phyloP scores from a whole-genome alignment of 2,888 invertebrate species.

The Dolichomitus sp. region DNA sequence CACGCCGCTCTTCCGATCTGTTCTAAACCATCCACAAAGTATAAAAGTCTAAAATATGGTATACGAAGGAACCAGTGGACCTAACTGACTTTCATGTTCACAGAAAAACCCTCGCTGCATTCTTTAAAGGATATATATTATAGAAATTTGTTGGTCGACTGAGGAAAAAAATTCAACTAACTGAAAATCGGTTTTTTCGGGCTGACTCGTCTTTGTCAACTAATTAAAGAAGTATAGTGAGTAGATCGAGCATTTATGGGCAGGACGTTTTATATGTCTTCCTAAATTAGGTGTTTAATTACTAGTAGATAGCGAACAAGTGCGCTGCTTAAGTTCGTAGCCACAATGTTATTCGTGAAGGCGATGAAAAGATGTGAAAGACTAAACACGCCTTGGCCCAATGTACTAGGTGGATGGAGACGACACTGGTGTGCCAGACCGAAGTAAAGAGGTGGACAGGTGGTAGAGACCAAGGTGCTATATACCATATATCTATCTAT shows the following conservation, averaged over 20 bases:
- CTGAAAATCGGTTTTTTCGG: too few relatives aligned
- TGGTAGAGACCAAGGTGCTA: constrained; percentile 22
- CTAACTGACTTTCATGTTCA: too few relatives aligned
- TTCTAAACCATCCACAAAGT: too few relatives aligned
- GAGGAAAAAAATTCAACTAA: too few relatives aligned
- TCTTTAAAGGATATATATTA: too few relatives aligned
- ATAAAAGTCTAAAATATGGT: too few relatives aligned
- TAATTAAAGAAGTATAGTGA: not conserved
- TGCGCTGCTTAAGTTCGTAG: not conserved
- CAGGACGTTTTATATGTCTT: not conserved
- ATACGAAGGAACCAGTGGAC: too few relatives aligned
- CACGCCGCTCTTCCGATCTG: too few relatives aligned
- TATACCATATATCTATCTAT: constrained; percentile 3
- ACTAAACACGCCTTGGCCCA: not conserved
- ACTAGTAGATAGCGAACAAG: not conserved
- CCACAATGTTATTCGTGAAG: not conserved
- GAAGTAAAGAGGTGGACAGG: constrained; percentile 9
- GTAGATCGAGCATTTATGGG: not conserved
- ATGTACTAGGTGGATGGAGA: not conserved
- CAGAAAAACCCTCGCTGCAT: too few relatives aligned
- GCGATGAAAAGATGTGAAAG: not conserved
- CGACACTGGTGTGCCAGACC: not conserved
- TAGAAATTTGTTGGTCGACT: too few relatives aligned
- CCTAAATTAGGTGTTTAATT: not conserved
- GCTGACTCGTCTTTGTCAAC: not conserved